Evolutionary conservation across 2,888 invertebrate genomes (phyloP).

Genomic region (Opisthograptis luteolata): DNA sequence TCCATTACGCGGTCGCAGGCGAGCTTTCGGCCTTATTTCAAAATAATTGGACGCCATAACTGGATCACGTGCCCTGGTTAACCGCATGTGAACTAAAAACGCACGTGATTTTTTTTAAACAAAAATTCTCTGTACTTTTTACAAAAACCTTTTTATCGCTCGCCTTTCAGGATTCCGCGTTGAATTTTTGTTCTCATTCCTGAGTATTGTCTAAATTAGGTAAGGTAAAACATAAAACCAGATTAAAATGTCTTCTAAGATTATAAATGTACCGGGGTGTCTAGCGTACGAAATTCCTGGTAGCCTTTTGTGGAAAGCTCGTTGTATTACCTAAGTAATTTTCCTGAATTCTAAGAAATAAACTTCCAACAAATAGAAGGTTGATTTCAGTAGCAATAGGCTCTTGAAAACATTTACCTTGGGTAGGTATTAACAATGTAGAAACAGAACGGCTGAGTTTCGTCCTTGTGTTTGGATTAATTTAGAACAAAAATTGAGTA

Average conservation of each 20-base stretch:
- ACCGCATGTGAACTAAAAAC: conserved; percentile 19
- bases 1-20: conserved; percentile 45
- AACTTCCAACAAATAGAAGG: too few species aligned
- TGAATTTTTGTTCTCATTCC: neutral
- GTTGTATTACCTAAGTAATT: too few species aligned
- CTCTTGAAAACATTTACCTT: too few species aligned
- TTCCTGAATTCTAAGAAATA: too few species aligned
- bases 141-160: neutral
- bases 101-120: conserved; percentile 4
- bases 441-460: too few species aligned
- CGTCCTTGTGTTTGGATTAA: too few species aligned
- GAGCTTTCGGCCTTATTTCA: conserved; percentile 55
- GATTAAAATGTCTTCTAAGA: conserved; percentile 21
- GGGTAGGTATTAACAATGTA: too few species aligned
- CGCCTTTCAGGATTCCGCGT: conserved; percentile 1
- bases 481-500: too few species aligned
- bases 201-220: conserved; percentile 10
- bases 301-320: too few species aligned
- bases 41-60: conserved; percentile 63
- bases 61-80: conserved; percentile 45
- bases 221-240: conserved; percentile 16
- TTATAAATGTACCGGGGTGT: neutral
- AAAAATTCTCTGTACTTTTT: neutral
- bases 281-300: neutral
- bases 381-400: too few species aligned